Evolutionary conservation across 2,888 invertebrate genomes (phyloP), one percentile per base, ranked within the genome.

Genomic region (Polyploca ridens): DNA sequence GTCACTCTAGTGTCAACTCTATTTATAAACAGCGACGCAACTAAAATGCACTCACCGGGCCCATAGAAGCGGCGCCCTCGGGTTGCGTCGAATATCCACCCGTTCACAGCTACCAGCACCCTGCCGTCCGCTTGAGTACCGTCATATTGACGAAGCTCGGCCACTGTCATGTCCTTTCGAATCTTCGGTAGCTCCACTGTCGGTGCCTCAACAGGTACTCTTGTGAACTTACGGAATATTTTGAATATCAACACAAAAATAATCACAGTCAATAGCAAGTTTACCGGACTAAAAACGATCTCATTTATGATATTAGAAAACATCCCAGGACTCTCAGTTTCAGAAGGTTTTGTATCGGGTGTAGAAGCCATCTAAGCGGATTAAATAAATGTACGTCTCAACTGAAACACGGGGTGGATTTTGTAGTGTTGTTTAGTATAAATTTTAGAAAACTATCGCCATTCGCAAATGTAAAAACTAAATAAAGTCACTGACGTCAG

Each of bases 31-130:
- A 76, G 67, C 63, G 72, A 69, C 69, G 72, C 70, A 74, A 71
- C 71, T n/a, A 69, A 68, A 70, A 80, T 86, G 82, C 81, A 90
- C 89, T 88, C 94, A 98, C 99, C 98, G 91, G 99, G 98, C 33
- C 99, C 99, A 91, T 99, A 99, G 90, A 98, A 98, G 71, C 96
- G 95, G 83, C 97, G 97, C 67, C 98, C 98, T 85, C 96, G 96
- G 58, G 99, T 99, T 73, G 97, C 98, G 93, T 99, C 99, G 92
- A 98, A 99, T 63, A 99, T 97, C 94, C 96, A 98, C 35, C 99
- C 98, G 89, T 99, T 99, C 63, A 99, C 98, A 10, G 98, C 99
- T 58, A 99, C 96, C 72, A 99, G 94, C 69, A 99, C 97, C 74
- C 99, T 94, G 35, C 98, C 98, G 83, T 99, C 98, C 41, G 96